phyloP scores from a whole-genome alignment of 2,888 invertebrate genomes.

The Brachyptera risi region DNA sequence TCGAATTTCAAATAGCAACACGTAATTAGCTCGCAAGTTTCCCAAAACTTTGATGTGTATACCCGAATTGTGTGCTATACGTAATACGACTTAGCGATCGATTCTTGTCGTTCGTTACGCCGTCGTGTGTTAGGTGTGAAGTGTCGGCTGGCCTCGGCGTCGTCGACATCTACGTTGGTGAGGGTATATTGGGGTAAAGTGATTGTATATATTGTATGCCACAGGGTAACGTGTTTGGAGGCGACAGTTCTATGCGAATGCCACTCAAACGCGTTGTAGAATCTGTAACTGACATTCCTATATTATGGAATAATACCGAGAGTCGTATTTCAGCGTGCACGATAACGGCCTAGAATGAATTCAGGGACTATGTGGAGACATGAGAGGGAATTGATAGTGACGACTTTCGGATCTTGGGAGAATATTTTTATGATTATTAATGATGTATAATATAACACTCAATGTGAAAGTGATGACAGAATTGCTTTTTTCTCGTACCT shows the following conservation, averaged over 20 bases:
- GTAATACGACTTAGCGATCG: neutral
- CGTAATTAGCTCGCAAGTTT: slow-evolving; percentile 12
- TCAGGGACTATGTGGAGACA: no score
- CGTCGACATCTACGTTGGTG: neutral
- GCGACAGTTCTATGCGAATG: slow-evolving; percentile 1
- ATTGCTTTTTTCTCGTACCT: no score
- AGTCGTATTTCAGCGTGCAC: no score
- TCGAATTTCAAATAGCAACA: neutral
- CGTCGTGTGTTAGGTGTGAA: neutral
- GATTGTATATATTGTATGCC: slow-evolving; percentile 8
- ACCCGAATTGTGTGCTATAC: no score
- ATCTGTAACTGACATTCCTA: slow-evolving; percentile 1
- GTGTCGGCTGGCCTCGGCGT: neutral
- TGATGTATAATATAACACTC: no score
- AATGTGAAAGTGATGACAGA: no score
- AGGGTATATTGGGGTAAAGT: neutral
- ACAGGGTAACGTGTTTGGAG: neutral
- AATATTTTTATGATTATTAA: no score
- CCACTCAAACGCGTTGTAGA: neutral
- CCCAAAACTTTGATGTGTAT: neutral
- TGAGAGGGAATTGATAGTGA: no score
- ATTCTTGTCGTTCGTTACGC: neutral
- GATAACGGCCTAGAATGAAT: no score
- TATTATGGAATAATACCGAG: neutral
- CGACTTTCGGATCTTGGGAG: no score